phyloP scores from a whole-genome alignment of 2,797 vertebrate genomes.

The Propithecus deckenii region DNA sequence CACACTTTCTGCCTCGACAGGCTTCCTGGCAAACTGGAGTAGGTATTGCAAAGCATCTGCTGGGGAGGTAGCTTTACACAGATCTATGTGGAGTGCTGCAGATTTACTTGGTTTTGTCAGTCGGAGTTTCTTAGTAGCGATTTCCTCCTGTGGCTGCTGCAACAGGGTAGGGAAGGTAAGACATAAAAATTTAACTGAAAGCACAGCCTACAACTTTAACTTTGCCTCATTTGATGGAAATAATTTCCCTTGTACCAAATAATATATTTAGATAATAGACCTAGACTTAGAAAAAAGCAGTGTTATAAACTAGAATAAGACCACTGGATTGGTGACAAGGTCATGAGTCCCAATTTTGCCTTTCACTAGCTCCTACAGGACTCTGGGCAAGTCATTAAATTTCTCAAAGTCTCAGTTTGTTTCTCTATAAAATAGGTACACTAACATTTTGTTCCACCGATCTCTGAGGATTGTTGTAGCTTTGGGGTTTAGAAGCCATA shows the following conservation, averaged over 20 bases:
- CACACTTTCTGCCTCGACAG: slow-evolving; percentile 96
- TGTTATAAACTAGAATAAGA: background rate
- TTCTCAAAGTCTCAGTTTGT: background rate
- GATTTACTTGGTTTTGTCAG: slow-evolving; percentile 98
- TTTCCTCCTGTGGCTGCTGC: slow-evolving; percentile 92
- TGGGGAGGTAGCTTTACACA: slow-evolving; percentile 94
- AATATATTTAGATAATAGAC: background rate
- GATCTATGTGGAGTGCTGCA: slow-evolving; percentile 95
- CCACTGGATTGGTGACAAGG: background rate
- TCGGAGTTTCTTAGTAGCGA: slow-evolving; percentile 93
- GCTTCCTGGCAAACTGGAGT: slow-evolving; percentile 94
- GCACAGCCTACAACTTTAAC: background rate
- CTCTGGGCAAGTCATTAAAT: background rate
- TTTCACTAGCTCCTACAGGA: background rate
- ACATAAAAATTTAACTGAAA: slow-evolving; percentile 30
- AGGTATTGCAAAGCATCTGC: slow-evolving; percentile 96
- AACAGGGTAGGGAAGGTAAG: background rate
- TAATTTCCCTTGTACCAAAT: background rate
- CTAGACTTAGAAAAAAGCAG: background rate
- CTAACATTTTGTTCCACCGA: background rate
- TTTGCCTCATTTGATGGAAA: background rate
- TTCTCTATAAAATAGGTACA: background rate
- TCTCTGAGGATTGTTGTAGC: background rate
- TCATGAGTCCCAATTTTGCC: background rate
- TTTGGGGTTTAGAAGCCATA: background rate